Percentiles rank a stretch among this genome's conserved stretches.
These are phyloP conservation scores for Mobula hypostoma DNA, from an alignment of 2,113 vertebrate genomes.

Conservation along the genomic window DNA sequence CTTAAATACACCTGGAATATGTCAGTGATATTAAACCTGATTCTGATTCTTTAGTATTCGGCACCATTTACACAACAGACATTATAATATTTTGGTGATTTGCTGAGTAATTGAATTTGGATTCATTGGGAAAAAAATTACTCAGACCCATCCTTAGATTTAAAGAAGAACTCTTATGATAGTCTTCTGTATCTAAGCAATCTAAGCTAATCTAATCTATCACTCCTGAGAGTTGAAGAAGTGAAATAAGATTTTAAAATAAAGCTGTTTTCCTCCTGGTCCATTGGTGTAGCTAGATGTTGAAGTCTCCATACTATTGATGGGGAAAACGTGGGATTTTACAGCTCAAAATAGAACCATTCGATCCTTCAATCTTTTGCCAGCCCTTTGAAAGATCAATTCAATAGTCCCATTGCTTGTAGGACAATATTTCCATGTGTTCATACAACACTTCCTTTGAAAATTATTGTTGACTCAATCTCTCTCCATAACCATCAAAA, in stretches of 20 bases:
- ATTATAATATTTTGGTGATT: neutral
- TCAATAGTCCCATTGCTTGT: neutral
- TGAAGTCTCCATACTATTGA: neutral
- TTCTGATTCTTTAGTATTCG: neutral
- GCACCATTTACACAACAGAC: neutral
- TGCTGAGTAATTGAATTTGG: neutral
- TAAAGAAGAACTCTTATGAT: neutral
- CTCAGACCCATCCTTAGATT: neutral
- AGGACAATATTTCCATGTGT: too few relatives aligned
- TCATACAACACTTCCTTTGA: neutral
- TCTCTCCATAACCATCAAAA: neutral
- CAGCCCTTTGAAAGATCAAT: neutral
- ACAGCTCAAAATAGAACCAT: neutral
- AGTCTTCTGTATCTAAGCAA: too few relatives aligned
- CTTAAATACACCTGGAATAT: too few relatives aligned
- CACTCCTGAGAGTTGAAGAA: neutral
- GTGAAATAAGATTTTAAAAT: neutral
- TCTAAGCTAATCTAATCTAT: neutral
- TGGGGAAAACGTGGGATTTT: neutral
- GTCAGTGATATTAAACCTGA: too few relatives aligned
- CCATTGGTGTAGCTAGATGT: neutral
- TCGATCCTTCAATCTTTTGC: neutral
- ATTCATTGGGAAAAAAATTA: neutral
- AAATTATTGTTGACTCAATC: neutral
- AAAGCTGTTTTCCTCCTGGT: neutral